Evolutionary conservation across 2,113 vertebrate species (phyloP).

Genomic region (Tragelaphus imberbis): DNA sequence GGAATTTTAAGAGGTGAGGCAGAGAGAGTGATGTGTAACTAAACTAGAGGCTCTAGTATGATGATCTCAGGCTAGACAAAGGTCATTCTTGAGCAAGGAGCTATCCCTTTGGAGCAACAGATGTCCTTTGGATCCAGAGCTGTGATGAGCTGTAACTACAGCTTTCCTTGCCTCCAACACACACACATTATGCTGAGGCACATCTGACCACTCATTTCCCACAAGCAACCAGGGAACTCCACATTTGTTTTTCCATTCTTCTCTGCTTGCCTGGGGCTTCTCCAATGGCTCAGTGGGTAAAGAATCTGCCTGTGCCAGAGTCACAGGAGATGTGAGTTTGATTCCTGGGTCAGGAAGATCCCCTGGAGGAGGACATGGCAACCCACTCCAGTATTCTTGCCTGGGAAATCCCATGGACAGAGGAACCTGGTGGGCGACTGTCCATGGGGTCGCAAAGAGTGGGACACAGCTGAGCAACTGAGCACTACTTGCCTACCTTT

Average conservation of each 20-base stretch:
- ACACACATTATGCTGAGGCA: background rate
- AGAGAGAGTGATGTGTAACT: background rate
- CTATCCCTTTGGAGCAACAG: background rate
- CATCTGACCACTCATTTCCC: background rate
- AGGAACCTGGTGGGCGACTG: background rate
- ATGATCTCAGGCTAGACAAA: background rate
- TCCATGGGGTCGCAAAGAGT: background rate
- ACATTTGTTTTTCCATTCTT: background rate
- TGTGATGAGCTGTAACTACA: background rate
- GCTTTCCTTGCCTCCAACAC: background rate
- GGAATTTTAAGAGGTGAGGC: slow-evolving; percentile 53
- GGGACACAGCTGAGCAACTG: background rate
- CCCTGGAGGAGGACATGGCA: background rate
- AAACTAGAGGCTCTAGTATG: background rate
- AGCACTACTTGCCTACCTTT: background rate
- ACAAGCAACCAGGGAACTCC: background rate
- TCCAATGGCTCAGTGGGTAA: background rate
- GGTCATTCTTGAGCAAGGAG: background rate
- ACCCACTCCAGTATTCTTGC: background rate
- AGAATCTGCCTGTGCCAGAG: background rate
- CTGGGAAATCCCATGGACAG: background rate
- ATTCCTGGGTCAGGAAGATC: background rate
- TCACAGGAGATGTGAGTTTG: background rate
- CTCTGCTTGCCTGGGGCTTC: background rate
- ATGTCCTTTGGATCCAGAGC: background rate